Base-by-base conservation (phyloP, 1,140 invertebrate genomes). In the Megathymus violae region DNA sequence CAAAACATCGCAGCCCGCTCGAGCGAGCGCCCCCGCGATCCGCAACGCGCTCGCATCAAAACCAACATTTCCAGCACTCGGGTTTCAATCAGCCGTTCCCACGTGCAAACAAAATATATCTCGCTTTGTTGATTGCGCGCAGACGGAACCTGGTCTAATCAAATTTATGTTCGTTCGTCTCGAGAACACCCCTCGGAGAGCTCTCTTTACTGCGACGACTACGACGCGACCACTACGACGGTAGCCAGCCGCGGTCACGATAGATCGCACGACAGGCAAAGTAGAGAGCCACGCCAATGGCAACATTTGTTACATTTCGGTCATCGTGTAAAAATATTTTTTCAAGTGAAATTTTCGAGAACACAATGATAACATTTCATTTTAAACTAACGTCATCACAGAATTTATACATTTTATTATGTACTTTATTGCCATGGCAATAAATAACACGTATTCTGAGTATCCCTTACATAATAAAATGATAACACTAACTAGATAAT, bases 161-260 rank as follows among this genome's bases (percentile, higher is more conserved):
- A 64, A 64, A 64, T 64, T 64, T 64, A 64, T 64, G 62, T 64
- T 64, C 59, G 62, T 64, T 54, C 51, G 51, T 64, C 62, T 56
- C 48, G 62, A 64, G 52, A 31, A 62, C 46, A 46, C 52, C 52
- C 41, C 51, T 25, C 51, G n/a, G 27, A 62, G 62, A 58, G 54
- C 38, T 48, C 25, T 48, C n/a, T 36, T 64, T 38, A 46, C 16
- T 48, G 36, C 46, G 1, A 52, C 31, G 40, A 51, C 13, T 16
- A 46, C 58, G 54, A 60, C 46, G 10, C 16, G 17, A 46, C 52
- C 40, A 31, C 19, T 11, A 15, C 44, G 19, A 47, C 22, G 22
- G 22, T 6, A 25, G n/a, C n/a, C n/a, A 25, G 6, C 6, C 27
- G 27, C 9, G 4, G 9, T 31, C 27, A 31, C 27, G 27, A 31